Evolutionary conservation across 2,113 vertebrate species (phyloP), one percentile per base, ranked within the genome.

Genomic region (Saiga tatarica): DNA sequence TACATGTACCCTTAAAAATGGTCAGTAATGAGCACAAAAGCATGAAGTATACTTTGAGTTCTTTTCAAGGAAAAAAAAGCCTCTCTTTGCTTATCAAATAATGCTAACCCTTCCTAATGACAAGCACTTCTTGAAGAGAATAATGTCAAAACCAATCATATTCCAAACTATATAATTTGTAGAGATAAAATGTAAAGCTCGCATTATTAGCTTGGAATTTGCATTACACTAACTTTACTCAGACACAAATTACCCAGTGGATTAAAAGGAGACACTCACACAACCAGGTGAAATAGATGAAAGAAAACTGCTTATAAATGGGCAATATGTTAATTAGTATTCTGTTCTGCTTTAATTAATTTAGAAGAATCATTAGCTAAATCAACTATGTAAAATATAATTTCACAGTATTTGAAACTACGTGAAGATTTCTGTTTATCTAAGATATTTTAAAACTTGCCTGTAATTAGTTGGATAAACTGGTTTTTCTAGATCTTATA

Each of bases 391-490:
- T 94, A 96, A 97, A 79, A n/a, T 85, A 53, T 60, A 62, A 96
- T 89, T 97, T 96, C 39, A 78, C 10, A 71, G 42, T 91, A 79
- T 71, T 78, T 59, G 57, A 97, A 39, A 92, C 55, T 82, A 71
- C 14, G 8, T n/a, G 83, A 71, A 94, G 84, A 50, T 21, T 59
- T 90, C 76, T 87, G 10, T 89, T 95, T 91, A 60, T 55, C 59
- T 97, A 92, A 93, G 94, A 67, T 50, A 90, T 30, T 87, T 95
- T 89, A 89, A 95, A 88, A 96, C 55, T 95, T 97, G 87, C 15
- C 23, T 45, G 81, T 36, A 71, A 89, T 89, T 50, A 52, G 50
- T 96, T 78, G 55, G 45, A 94, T 57, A 96, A 89, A 88, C 64
- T 39, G 82, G 17, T 86, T 94, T 92, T 97, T 96, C 91, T 36